Evolutionary conservation across 2,888 invertebrate genomes (phyloP).

Genomic region (Micropterix aruncella): DNA sequence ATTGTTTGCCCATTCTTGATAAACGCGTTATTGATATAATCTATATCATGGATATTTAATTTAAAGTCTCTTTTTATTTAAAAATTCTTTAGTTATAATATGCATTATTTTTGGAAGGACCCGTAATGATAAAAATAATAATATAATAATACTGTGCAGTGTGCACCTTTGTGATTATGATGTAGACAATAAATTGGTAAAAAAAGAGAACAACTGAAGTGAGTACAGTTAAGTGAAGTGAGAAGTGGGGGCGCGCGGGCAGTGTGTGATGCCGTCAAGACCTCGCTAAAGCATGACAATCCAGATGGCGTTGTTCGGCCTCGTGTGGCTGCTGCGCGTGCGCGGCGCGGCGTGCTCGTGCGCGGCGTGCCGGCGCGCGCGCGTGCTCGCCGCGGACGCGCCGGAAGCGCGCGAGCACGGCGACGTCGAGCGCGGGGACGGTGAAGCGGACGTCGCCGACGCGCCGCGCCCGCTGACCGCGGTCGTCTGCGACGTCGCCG

Average conservation of each 20-base stretch:
- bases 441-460: conserved; percentile 7
- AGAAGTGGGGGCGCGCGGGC: not conserved
- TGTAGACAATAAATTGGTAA: no score
- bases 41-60: no score
- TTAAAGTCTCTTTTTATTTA: no score
- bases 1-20: no score
- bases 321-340: conserved; percentile 72
- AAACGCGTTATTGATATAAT: no score
- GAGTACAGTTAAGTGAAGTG: no score
- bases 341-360: conserved; percentile 67
- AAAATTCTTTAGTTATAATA: no score
- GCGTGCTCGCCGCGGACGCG: conserved; percentile 23
- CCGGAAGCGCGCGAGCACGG: conserved; percentile 17
- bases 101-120: no score
- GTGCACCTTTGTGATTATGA: no score
- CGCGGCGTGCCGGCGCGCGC: conserved; percentile 50
- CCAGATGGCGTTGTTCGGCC: conserved; percentile 76
- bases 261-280: not conserved
- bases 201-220: no score
- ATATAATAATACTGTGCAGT: no score
- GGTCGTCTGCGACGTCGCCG: conserved; percentile 30
- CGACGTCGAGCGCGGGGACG: conserved; percentile 7
- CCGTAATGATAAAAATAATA: no score
- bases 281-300: conserved; percentile 26
- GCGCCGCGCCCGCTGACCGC: conserved; percentile 21